Base-by-base conservation (phyloP, 2,113 vertebrate species). In the Pterocles orientalis region DNA sequence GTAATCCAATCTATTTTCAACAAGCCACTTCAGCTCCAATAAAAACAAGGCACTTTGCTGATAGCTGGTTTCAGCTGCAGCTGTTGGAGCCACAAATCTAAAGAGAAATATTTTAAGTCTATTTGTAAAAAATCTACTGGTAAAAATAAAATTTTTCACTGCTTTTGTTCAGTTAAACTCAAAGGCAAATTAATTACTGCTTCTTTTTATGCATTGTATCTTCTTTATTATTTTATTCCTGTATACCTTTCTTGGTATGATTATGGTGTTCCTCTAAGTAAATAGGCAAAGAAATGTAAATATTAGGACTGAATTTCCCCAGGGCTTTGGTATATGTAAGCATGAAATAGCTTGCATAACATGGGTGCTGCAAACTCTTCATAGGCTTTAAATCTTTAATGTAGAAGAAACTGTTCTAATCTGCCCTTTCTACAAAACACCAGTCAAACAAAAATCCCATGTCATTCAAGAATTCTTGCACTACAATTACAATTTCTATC, bases 1-100 rank as follows among this genome's bases (percentile, higher is more conserved):
- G 75, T 97, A 97, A 97, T 97, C 96, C 95, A 97, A 97, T 97
- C 94, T 95, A 97, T 97, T 97, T 93, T 96, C 97, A 97, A 95
- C 96, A 95, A 96, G 96, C 92, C 95, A 90, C 96, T 97, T 95
- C 90, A 89, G 87, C 19, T 96, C 96, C 96, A 98, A 97, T 97
- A 97, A 97, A 97, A 98, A 97, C 93, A 97, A 75, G 80, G 68
- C 56, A 76, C 80, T 96, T 96, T 96, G 91, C 76, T 97, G 97
- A 98, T 97, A 96, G 88, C 94, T 96, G 87, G 77, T 97, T 97
- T 97, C 96, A 96, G 90, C 95, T 94, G 62, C 96, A 96, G 95
- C 95, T 97, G 96, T 66, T 96, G 90, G 90, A 97, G 91, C 93
- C 93, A 94, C 95, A 96, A 97, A 95, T 86, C 83, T 95, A 68